Evolutionary conservation across 1,140 invertebrate species (phyloP).

Genomic region (Cephus cinctus): DNA sequence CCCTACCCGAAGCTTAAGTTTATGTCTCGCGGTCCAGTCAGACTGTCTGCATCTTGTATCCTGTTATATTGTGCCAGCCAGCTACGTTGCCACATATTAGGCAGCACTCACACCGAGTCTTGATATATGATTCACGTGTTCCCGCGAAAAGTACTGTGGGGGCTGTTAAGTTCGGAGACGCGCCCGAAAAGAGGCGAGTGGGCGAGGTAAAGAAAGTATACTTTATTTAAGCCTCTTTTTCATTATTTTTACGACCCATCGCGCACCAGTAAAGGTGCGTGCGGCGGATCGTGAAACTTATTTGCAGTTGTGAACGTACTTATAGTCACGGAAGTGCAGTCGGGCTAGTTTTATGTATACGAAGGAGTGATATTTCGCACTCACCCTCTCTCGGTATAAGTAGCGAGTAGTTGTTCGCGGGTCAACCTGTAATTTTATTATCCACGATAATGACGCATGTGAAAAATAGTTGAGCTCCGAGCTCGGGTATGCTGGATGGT

Average conservation of each 20-base stretch:
- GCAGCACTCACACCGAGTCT: conserved; percentile 11
- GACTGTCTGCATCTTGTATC: conserved; percentile 21
- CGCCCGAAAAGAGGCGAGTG: conserved; percentile 5
- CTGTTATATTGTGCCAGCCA: conserved; percentile 18
- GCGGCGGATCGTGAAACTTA: too few relatives aligned
- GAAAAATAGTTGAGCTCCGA: conserved; percentile 3
- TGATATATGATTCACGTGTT: too few relatives aligned
- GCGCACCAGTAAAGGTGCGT: too few relatives aligned
- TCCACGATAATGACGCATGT: not conserved
- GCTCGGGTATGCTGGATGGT: conserved; percentile 5
- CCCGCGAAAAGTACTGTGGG: not conserved
- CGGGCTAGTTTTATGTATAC: too few relatives aligned
- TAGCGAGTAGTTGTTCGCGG: too few relatives aligned
- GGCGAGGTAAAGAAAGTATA: not conserved
- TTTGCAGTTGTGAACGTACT: too few relatives aligned
- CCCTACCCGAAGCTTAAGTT: conserved; percentile 11
- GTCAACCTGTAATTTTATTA: too few relatives aligned
- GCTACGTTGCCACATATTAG: conserved; percentile 12
- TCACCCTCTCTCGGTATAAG: too few relatives aligned
- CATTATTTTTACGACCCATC: too few relatives aligned
- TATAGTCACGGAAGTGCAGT: too few relatives aligned
- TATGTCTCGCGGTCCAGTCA: conserved; percentile 23
- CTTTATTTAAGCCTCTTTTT: too few relatives aligned
- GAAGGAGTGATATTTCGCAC: too few relatives aligned
- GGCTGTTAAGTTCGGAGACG: not conserved